A percentile compares a stretch with the other conserved stretches of the same genome.
These are phyloP conservation scores for Melanerpes formicivorus DNA, from an alignment of 2,113 vertebrate genomes.

Conservation along the genomic window DNA sequence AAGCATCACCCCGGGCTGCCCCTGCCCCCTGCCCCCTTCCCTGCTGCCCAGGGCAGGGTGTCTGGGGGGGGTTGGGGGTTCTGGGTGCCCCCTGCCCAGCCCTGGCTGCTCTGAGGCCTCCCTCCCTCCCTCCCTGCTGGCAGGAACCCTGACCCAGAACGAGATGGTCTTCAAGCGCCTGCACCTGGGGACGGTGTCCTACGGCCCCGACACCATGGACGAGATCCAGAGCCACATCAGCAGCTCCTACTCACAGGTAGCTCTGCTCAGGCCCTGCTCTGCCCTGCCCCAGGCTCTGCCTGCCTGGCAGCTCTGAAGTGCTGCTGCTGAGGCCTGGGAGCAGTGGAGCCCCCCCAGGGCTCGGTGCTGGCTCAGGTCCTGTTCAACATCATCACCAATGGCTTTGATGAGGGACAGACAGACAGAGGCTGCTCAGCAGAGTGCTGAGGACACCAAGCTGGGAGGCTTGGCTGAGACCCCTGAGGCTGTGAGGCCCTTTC, in stretches of 20 bases:
- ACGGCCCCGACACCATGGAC: constrained; percentile 96
- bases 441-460: too few relatives aligned
- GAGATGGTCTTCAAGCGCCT: constrained; percentile 98
- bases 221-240: constrained; percentile 94
- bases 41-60: background rate
- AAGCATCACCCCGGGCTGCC: background rate
- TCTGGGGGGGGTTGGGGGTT: background rate
- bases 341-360: too few relatives aligned
- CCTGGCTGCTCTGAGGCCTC: background rate
- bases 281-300: background rate
- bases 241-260: constrained; percentile 87
- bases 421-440: too few relatives aligned
- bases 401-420: too few relatives aligned
- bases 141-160: constrained; percentile 96
- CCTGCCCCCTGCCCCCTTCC: background rate
- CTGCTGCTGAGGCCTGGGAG: background rate
- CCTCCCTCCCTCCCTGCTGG: background rate
- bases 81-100: background rate
- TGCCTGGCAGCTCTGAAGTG: background rate
- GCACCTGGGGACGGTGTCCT: constrained; percentile 95
- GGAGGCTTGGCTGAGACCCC: too few relatives aligned
- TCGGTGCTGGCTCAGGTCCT: too few relatives aligned
- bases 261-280: too few relatives aligned
- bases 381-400: too few relatives aligned
- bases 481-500: too few relatives aligned